Percentiles rank a stretch among this genome's conserved stretches.
Evolutionary conservation across 2,888 invertebrate genomes (phyloP).

Genomic region (Morpho deidamia): DNA sequence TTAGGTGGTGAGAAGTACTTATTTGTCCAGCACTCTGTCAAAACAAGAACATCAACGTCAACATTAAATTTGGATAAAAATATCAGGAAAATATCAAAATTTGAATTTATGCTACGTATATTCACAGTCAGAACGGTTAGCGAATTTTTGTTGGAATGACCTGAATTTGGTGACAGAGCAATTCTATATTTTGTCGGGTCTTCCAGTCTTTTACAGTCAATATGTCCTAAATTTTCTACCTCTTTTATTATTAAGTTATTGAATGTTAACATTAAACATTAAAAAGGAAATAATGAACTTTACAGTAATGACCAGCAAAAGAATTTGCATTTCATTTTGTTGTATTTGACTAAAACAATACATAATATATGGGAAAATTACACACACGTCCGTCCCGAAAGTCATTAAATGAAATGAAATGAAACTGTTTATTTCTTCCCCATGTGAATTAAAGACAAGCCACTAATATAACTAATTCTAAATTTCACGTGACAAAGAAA

Average conservation of each 20-base stretch:
- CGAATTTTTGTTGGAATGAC: neutral
- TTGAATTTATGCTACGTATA: slow-evolving; percentile 2
- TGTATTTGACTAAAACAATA: too few relatives aligned
- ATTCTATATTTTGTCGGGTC: neutral
- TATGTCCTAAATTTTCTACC: neutral
- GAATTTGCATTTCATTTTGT: too few relatives aligned
- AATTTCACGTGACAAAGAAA: too few relatives aligned
- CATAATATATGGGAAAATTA: too few relatives aligned
- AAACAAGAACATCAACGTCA: neutral
- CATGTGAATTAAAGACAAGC: too few relatives aligned
- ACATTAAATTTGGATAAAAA: neutral
- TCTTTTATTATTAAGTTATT: neutral
- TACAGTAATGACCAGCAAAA: too few relatives aligned
- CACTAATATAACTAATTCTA: too few relatives aligned
- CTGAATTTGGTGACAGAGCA: neutral
- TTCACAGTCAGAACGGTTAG: neutral
- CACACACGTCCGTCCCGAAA: too few relatives aligned
- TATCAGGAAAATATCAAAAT: neutral
- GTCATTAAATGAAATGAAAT: too few relatives aligned
- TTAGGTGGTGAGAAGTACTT: too few relatives aligned
- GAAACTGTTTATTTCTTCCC: too few relatives aligned
- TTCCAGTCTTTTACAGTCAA: neutral
- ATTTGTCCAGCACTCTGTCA: slow-evolving; percentile 2
- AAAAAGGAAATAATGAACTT: neutral
- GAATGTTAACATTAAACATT: too few relatives aligned